Evolutionary conservation across 2,113 vertebrate genomes (phyloP), one percentile per base, ranked within the genome.

Genomic region (Galeopterus variegatus): DNA sequence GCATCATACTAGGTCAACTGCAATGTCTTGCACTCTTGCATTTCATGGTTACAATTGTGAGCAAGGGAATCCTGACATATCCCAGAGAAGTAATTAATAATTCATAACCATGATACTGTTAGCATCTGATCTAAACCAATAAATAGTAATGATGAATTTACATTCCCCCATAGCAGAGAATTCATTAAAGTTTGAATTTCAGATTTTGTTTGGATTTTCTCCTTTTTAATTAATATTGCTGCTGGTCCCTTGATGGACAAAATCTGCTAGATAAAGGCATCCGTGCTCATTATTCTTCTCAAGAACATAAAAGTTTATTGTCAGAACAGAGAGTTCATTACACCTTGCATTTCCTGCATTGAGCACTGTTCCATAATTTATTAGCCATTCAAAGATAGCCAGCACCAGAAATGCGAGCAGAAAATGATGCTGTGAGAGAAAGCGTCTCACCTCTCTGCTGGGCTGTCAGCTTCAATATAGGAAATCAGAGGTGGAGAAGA

Each of bases 401-500:
- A 94, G 89, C 75, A 56, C 82, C 1, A 95, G 94, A 95, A 97
- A 87, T 0, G 0, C 70, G 52, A 82, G 10, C 70, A 90, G 67
- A 95, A 0, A 6, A 21, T 52, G 41, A 62, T 65, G 64, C 88
- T 72, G 70, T 62, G 62, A 96, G n/a, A 28, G 48, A 50, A 96
- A 93, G 85, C 4, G n/a, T 8, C 98, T 99, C 97, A 99, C 99
- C 99, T 99, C 99, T 99, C 99, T 0, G 99, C 99, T 0, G 99
- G 99, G 88, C 99, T 99, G 99, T 99, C 99, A 36, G 99, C 99
- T 98, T 99, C 99, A 45, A 99, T 99, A 96, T 99, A 99, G 81
- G 99, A 99, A 96, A 99, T 99, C 96, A 99, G 99, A 33, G 99
- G 99, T 2, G 99, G 99, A n/a, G 99, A 99, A 92, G 99, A 99